Percentiles rank a stretch among this genome's conserved stretches.
Conservation (phyloP, 2,797 vertebrate genomes). For the Carcharodon carcharias region DNA sequence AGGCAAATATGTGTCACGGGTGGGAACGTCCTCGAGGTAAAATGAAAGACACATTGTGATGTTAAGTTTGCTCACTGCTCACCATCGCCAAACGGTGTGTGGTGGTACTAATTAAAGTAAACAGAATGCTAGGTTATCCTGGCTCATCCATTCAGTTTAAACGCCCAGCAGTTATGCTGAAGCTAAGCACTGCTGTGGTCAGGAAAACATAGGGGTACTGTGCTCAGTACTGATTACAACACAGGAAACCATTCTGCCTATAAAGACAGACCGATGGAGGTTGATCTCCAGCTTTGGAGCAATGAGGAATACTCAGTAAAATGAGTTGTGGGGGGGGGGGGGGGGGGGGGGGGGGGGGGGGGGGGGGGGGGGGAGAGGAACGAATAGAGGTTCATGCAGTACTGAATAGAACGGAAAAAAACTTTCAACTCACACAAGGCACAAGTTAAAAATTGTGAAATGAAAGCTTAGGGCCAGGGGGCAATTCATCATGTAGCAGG, state of each 20-base stretch:
- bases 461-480: not conserved
- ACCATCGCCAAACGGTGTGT: no score
- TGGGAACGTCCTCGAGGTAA: not conserved
- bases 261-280: not conserved
- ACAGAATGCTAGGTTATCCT: not conserved
- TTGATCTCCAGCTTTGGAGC: not conserved
- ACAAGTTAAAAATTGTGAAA: not conserved
- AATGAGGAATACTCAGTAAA: not conserved
- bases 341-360: not conserved
- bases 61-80: not conserved
- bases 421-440: not conserved
- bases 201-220: not conserved
- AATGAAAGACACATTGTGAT: not conserved
- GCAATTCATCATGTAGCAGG: not conserved
- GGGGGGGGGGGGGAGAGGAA: not conserved
- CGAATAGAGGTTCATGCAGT: not conserved
- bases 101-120: not conserved
- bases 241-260: not conserved
- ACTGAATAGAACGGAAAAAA: not conserved
- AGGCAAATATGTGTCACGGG: no score
- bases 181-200: not conserved
- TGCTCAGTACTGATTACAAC: not conserved
- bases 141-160: not conserved
- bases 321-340: not conserved
- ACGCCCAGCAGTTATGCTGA: not conserved